These are phyloP conservation scores for Leptopilina syphax DNA, from an alignment of 2,888 invertebrate species.

Conservation along the genomic window DNA sequence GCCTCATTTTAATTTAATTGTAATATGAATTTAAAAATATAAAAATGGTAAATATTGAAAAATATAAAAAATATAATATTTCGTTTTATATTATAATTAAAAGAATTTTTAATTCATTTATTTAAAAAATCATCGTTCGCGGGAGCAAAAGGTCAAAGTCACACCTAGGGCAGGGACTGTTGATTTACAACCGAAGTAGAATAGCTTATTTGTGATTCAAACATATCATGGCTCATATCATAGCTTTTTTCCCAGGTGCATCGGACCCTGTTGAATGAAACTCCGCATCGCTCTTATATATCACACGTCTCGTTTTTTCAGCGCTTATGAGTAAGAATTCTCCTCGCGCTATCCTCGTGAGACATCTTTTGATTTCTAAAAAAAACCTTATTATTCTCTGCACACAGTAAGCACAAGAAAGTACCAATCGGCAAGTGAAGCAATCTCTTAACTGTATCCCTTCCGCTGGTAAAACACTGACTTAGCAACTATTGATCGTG, in stretches of 20 bases:
- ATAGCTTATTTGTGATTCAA: conserved; percentile 62
- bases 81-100: too few species aligned
- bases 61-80: neutral
- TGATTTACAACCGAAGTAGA: conserved; percentile 58
- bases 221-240: conserved; percentile 57
- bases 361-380: conserved; percentile 16
- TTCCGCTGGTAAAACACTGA: neutral
- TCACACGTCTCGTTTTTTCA: neutral
- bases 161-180: conserved; percentile 64
- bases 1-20: too few species aligned
- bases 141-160: conserved; percentile 62
- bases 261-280: conserved; percentile 66
- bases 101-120: too few species aligned
- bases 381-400: neutral
- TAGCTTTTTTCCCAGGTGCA: conserved; percentile 64
- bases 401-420: neutral
- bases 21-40: neutral
- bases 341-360: neutral
- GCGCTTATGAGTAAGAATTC: conserved; percentile 22
- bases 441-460: too few species aligned
- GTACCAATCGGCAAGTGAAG: neutral
- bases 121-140: conserved; percentile 30
- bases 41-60: too few species aligned
- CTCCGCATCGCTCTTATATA: conserved; percentile 26
- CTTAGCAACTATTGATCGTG: neutral